Evolutionary conservation across 2,113 vertebrate species (phyloP), one percentile per base, ranked within the genome.

Genomic region (Sinocyclocheilus anshuiensis): DNA sequence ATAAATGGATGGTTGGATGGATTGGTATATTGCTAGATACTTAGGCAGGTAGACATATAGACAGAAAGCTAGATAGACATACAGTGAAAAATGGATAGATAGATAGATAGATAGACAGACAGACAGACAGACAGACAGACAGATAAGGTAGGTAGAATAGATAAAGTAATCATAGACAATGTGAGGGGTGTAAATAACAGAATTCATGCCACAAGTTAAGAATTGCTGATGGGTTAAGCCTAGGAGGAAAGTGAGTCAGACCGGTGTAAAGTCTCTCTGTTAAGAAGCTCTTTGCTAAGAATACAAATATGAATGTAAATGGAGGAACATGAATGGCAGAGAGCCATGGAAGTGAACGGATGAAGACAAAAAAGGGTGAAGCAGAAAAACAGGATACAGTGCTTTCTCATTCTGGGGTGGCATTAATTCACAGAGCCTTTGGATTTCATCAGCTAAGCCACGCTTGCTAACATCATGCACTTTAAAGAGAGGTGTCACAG

Each of bases 261-360:
- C 11, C 4, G 5, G 5, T 50, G 13, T 26, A 26, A 76, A 50
- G 74, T n/a, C 22, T 61, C 59, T n/a, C 7, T 61, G 3, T 24
- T 61, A 22, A n/a, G 22, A n/a, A 63, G n/a, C 45, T 55, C 29
- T 36, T 29, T 59, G 53, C 18, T 4, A 22, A 39, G 4, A 57
- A n/a, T 4, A 59, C 12, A 5, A 12, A 1, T 13, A n/a, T 59
- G 20, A 39, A 79, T 39, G 29, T 10, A 29, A 77, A 77, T 29
- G 7, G 10, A 79, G 29, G 29, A 79, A 78, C 29, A 18, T 59
- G 53, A 78, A n/a, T 79, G 53, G 53, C 77, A 78, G 18, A 18
- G 3, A 59, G 48, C 24, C 9, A n/a, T 36, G 4, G n/a, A 59
- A 57, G n/a, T 24, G 24, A 53, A 6, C 36, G 53, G 24, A 16